Base-by-base conservation (phyloP, 64 coral and sea anemone genomes). In the Montipora efflorescens region DNA sequence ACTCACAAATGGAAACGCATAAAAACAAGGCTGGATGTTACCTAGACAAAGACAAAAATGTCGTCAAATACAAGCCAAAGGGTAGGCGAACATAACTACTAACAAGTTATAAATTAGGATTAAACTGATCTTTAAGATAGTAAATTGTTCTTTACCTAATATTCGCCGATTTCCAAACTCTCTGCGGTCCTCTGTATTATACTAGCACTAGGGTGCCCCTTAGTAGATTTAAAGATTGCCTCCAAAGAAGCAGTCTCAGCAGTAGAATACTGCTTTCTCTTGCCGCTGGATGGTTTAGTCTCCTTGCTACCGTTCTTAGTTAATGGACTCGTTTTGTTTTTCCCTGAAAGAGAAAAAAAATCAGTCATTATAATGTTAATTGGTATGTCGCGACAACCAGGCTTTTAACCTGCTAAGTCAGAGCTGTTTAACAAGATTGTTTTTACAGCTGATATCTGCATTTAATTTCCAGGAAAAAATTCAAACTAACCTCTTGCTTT, bases 401-500 rank as follows among this genome's bases (percentile, higher is more conserved):
- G 52, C 6, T 55, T 55, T 55, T 55, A 55, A 55, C 3, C 4
- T 44, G 22, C 7, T 14, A 13, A 75, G 23, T 45, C 23, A 55
- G 73, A 44, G 5, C 22, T 14, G 25, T 14, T 75, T 11, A 75
- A 75, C 23, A 75, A 75, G 73, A 75, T 75, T 75, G 18, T 75
- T 55, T 55, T 47, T 75, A 75, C 73, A 75, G 73, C 73, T 75
- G 73, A 75, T 11, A 75, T 11, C 7, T 75, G 73, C 73, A 75
- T 75, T 14, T 11, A 75, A 46, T 11, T 11, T 75, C 73, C 73
- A 3, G 73, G 52, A 75, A 75, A 75, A 75, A 75, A 75, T 14
- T 75, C 23, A 75, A 75, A 75, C 73, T 75, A 11, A 75, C 73
- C 73, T 75, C 73, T 75, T 75, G 73, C 73, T 75, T 75, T 75